phyloP scores from a whole-genome alignment of 2,888 invertebrate species.

The Encarsia formosa region DNA sequence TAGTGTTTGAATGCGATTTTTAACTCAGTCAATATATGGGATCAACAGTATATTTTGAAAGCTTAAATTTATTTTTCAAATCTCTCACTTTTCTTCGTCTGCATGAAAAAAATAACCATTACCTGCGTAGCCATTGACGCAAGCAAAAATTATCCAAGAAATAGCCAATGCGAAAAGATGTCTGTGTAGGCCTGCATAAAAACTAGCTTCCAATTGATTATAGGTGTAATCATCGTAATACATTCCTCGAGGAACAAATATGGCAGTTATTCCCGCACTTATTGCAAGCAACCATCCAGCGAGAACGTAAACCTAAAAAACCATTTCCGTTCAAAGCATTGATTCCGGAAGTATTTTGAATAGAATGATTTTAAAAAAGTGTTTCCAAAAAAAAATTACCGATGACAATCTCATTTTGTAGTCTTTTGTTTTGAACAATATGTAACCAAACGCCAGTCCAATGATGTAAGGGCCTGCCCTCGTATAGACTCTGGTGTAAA shows the following conservation, averaged over 20 bases:
- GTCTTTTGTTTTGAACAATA: conserved; percentile 33
- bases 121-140: conserved; percentile 65
- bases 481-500: conserved; percentile 40
- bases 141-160: conserved; percentile 54
- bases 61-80: too few relatives aligned
- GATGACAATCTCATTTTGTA: conserved; percentile 28
- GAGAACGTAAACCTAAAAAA: conserved; percentile 31
- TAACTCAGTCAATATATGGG: too few relatives aligned
- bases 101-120: too few relatives aligned
- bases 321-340: not conserved
- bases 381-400: conserved; percentile 7
- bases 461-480: conserved; percentile 47
- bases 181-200: conserved; percentile 46
- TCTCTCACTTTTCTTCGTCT: too few relatives aligned
- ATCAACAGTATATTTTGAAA: too few relatives aligned
- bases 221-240: conserved; percentile 38
- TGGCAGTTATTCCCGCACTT: conserved; percentile 27
- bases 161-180: conserved; percentile 40
- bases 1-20: too few relatives aligned
- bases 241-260: conserved; percentile 39
- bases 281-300: conserved; percentile 38
- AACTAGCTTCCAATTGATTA: conserved; percentile 38
- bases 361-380: not conserved
- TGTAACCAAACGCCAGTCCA: conserved; percentile 44
- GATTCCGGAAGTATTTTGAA: not conserved